Percentiles rank a stretch among this genome's conserved stretches.
phyloP scores from a whole-genome alignment of 1,140 invertebrate species.

The Drosophila ercepeae region DNA sequence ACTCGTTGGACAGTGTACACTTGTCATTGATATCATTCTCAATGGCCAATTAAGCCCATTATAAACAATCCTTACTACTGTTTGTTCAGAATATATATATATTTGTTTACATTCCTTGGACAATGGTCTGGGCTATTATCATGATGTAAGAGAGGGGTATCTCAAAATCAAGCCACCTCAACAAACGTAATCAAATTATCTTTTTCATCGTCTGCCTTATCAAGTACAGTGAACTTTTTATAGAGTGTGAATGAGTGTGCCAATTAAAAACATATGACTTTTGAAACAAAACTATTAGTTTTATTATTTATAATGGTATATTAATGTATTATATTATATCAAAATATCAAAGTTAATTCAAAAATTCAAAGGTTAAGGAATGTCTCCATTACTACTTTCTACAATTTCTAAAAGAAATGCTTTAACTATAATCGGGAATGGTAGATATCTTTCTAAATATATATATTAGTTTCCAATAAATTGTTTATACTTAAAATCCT shows the following conservation, averaged over 20 bases:
- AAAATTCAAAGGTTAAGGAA: too few relatives aligned
- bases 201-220: neutral
- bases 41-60: conserved; percentile 10
- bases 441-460: too few relatives aligned
- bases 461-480: too few relatives aligned
- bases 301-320: too few relatives aligned
- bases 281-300: too few relatives aligned
- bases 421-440: too few relatives aligned
- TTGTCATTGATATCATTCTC: conserved; percentile 7
- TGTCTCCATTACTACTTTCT: too few relatives aligned
- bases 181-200: conserved; percentile 14
- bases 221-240: conserved; percentile 9
- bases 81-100: conserved; percentile 18
- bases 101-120: conserved; percentile 3
- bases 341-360: too few relatives aligned
- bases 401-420: too few relatives aligned
- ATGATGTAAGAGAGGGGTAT: conserved; percentile 22
- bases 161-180: neutral
- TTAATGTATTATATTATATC: too few relatives aligned
- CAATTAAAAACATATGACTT: too few relatives aligned
- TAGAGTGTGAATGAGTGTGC: neutral
- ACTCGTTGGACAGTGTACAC: conserved; percentile 8
- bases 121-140: conserved; percentile 3
- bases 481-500: too few relatives aligned
- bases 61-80: conserved; percentile 13